A percentile compares a stretch with the other conserved stretches of the same genome.
Conservation (phyloP, 2,797 vertebrate species). For the Lacerta viridis region DNA sequence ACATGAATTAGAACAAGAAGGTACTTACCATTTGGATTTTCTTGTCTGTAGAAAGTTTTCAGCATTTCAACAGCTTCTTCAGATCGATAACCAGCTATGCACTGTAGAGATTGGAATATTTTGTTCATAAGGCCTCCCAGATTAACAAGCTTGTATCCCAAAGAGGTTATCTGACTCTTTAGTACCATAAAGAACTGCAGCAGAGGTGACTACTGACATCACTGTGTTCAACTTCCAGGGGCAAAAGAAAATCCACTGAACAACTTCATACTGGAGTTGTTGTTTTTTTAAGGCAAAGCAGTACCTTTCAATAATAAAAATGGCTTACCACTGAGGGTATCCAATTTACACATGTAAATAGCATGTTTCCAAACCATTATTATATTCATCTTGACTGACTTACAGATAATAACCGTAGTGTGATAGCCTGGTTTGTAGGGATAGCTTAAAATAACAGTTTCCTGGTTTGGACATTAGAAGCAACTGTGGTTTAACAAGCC, state of each 20-base stretch:
- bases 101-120: constrained; percentile 80
- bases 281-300: not conserved
- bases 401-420: not conserved
- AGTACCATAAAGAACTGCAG: not conserved
- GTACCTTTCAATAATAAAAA: not conserved
- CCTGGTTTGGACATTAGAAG: not conserved
- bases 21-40: constrained; percentile 95
- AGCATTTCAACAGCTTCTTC: constrained; percentile 93
- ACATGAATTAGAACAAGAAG: constrained; percentile 15
- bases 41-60: constrained; percentile 95
- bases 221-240: not conserved
- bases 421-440: not conserved
- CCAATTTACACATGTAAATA: not conserved
- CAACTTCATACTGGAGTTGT: not conserved
- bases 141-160: constrained; percentile 22
- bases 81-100: constrained; percentile 88
- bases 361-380: not conserved
- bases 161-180: not conserved
- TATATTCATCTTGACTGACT: not conserved
- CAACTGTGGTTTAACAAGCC: not conserved
- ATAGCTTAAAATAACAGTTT: not conserved
- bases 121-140: not conserved
- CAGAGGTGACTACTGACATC: not conserved
- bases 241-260: not conserved
- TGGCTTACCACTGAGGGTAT: no score